Base-by-base conservation (phyloP, 1,140 invertebrate genomes). In the Calosoma granatense region DNA sequence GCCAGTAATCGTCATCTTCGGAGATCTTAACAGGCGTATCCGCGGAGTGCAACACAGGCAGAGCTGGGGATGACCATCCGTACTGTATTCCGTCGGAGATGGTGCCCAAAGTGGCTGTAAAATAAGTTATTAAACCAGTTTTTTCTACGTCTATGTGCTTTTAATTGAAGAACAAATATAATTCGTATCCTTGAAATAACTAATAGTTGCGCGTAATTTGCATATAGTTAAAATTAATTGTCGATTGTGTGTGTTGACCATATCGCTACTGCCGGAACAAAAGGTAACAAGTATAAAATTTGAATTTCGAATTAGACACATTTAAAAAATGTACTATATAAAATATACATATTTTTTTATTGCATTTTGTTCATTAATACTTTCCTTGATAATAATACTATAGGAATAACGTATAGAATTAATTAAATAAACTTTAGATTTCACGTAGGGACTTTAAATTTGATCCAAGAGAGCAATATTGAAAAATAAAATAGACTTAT, bases 61-160 rank as follows among this genome's bases (percentile, higher is more conserved):
- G 62, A 0, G 81, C 76, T 1, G 83, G 81, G 0, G 84, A 79
- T 11, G 82, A 79, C 80, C 83, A 87, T 2, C 78, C 81, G 47
- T 69, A 69, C 53, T 65, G 59, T 66, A 70, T 69, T 20, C 69
- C 67, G 66, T 70, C 67, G 19, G 67, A 67, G 17, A 68, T 59
- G 41, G 65, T 63, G 55, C 64, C 64, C 9, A 70, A 53, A 11
- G 66, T 68, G 47, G 64, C 68, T 70, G 52, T 56, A 67, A 67
- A 60, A 30, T 30, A 30, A 30, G 14, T 6, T 30, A 30, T 30
- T 30, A 30, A 30, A 6, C 4, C 4, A 6, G 14, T 30, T 30
- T 30, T 14, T 30, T 4, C 14, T 30, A 30, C 4, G 14, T 14
- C 14, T 30, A 30, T 6, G 14, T 6, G 26, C 26, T 6, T 30